phyloP scores from a whole-genome alignment of 2,113 vertebrate species.

The Nothocercus julius region DNA sequence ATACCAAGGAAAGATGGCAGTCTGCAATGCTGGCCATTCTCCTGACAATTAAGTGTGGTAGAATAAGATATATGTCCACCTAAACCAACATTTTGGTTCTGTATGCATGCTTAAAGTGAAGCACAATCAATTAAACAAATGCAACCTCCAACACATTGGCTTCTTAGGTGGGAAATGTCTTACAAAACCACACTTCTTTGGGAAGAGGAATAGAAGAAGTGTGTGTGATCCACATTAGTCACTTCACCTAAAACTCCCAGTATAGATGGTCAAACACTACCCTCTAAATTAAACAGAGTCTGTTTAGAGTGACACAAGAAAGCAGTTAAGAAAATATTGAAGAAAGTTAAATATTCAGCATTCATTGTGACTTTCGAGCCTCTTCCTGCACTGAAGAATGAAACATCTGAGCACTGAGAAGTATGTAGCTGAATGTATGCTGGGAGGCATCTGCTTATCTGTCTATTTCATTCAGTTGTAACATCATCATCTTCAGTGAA shows the following conservation, averaged over 20 bases:
- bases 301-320: not conserved
- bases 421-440: not conserved
- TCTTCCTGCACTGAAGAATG: not conserved
- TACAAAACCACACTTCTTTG: not conserved
- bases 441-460: not conserved
- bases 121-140: not conserved
- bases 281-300: not conserved
- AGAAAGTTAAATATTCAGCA: not conserved
- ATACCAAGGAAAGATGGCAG: not conserved
- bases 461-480: not conserved
- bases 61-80: not conserved
- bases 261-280: not conserved
- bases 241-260: not conserved
- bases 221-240: not conserved
- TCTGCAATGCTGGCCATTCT: not conserved
- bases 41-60: not conserved
- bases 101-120: not conserved
- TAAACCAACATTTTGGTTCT: not conserved
- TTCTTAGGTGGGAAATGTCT: not conserved
- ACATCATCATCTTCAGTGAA: not conserved
- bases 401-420: not conserved
- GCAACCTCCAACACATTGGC: not conserved
- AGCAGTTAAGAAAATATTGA: not conserved
- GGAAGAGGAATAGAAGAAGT: not conserved
- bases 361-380: not conserved